Percentiles rank a stretch among this genome's conserved stretches.
Evolutionary conservation across 2,797 vertebrate species (phyloP).

Genomic region (Lagocephalus sceleratus): DNA sequence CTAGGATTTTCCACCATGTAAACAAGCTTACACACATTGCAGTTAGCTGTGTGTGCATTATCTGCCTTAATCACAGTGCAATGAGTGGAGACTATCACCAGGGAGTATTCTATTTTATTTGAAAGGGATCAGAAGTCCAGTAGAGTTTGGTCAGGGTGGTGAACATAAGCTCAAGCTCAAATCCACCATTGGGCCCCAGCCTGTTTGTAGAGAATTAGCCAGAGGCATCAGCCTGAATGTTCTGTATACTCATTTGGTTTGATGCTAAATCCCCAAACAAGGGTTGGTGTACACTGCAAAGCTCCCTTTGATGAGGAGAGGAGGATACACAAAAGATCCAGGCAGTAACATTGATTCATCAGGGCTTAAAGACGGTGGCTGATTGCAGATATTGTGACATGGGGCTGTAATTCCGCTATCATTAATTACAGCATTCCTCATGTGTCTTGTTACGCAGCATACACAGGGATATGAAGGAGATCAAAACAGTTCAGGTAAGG

Average conservation of each 20-base stretch:
- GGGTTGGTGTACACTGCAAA: slow-evolving; percentile 62
- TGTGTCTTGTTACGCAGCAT: slow-evolving; percentile 11
- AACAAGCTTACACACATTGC: slow-evolving; percentile 1
- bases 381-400: slow-evolving; percentile 64
- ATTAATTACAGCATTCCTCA: slow-evolving; percentile 65
- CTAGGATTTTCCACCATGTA: slow-evolving; percentile 9
- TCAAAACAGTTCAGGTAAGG: slow-evolving; percentile 63
- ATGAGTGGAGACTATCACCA: slow-evolving; percentile 2
- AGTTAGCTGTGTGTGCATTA: no score
- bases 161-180: slow-evolving; percentile 14
- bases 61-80: slow-evolving; percentile 13
- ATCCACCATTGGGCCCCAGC: slow-evolving; percentile 33
- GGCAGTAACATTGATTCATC: slow-evolving; percentile 66
- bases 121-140: slow-evolving; percentile 14
- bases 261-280: slow-evolving; percentile 64
- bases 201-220: slow-evolving; percentile 65
- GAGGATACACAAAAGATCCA: slow-evolving; percentile 52
- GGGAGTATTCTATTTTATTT: slow-evolving; percentile 13
- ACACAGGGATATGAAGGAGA: slow-evolving; percentile 30
- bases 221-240: slow-evolving; percentile 40
- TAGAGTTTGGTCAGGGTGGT: slow-evolving; percentile 13
- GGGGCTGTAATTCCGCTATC: slow-evolving; percentile 64
- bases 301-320: slow-evolving; percentile 71
- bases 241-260: slow-evolving; percentile 53
- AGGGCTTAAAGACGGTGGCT: slow-evolving; percentile 60